A percentile compares a stretch with the other conserved stretches of the same genome.
Evolutionary conservation across 2,888 invertebrate genomes (phyloP).

Genomic region (Dasysyrphus tricinctus): DNA sequence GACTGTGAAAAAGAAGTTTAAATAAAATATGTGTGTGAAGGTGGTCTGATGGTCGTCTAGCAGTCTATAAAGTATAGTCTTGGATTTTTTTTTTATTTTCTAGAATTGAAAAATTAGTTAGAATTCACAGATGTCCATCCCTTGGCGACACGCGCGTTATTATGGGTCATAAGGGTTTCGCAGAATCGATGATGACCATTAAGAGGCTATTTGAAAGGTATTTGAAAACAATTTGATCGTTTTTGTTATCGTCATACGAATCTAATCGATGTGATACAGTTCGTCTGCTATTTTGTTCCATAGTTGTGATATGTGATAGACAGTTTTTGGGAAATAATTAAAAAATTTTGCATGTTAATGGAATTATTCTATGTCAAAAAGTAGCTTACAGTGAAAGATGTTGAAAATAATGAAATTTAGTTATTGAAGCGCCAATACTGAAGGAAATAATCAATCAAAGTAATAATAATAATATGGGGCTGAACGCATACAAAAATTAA

Average conservation of each 20-base stretch:
- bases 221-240: constrained; percentile 41
- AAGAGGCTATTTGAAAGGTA: constrained; percentile 63
- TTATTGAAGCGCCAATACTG: too few species aligned
- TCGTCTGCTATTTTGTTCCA: constrained; percentile 12
- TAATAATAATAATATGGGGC: too few species aligned
- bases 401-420: too few species aligned
- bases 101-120: constrained; percentile 32
- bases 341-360: too few species aligned
- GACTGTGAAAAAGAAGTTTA: constrained; percentile 68
- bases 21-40: constrained; percentile 36
- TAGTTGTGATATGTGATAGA: too few species aligned
- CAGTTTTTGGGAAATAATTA: too few species aligned
- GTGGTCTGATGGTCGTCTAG: constrained; percentile 37
- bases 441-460: too few species aligned
- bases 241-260: constrained; percentile 10
- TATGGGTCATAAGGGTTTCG: constrained; percentile 43
- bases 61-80: constrained; percentile 31
- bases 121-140: constrained; percentile 48
- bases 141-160: constrained; percentile 68
- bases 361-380: too few species aligned
- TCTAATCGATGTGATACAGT: constrained; percentile 31
- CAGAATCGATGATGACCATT: constrained; percentile 73
- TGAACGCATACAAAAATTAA: too few species aligned
- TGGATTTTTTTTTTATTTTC: constrained; percentile 13
- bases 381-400: too few species aligned